Evolutionary conservation across 2,888 invertebrate species (phyloP).

Genomic region (Phanerotoma sp.): DNA sequence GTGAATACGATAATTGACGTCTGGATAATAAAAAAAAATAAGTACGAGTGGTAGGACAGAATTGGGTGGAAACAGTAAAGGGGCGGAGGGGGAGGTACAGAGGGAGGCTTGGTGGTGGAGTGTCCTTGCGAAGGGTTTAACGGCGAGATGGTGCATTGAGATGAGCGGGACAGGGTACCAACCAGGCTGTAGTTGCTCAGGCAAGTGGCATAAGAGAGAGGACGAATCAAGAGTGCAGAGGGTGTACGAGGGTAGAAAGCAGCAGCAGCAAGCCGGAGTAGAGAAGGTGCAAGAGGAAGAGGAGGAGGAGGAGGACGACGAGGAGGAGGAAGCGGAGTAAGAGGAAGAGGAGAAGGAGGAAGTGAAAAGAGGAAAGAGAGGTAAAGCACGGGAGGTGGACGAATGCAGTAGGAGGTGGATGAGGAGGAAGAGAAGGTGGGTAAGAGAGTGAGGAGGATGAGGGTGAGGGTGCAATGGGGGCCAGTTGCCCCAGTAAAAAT

Average conservation of each 20-base stretch:
- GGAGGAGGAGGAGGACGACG: slow-evolving; percentile 16
- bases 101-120: no score
- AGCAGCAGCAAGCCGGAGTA: slow-evolving; percentile 40
- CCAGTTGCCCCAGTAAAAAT: slow-evolving; percentile 60
- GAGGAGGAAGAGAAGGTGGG: no score
- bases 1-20: no score
- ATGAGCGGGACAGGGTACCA: slow-evolving; percentile 21
- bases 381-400: slow-evolving; percentile 39
- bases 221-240: slow-evolving; percentile 8
- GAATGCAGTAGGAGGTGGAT: slow-evolving; percentile 50
- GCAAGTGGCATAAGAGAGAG: slow-evolving; percentile 1
- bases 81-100: no score
- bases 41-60: slow-evolving; percentile 30
- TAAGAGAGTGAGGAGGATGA: no score
- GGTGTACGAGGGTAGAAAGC: slow-evolving; percentile 15
- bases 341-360: slow-evolving; percentile 11
- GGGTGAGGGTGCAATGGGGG: slow-evolving; percentile 43
- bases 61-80: no score
- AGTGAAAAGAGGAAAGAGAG: slow-evolving; percentile 7
- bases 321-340: background rate
- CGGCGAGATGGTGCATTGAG: slow-evolving; percentile 44
- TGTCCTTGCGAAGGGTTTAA: slow-evolving; percentile 40
- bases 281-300: slow-evolving; percentile 11
- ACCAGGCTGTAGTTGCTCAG: background rate
- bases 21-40: no score